These are phyloP conservation scores for Delichon dasypus DNA, from an alignment of 2,797 vertebrate species.

Conservation along the genomic window DNA sequence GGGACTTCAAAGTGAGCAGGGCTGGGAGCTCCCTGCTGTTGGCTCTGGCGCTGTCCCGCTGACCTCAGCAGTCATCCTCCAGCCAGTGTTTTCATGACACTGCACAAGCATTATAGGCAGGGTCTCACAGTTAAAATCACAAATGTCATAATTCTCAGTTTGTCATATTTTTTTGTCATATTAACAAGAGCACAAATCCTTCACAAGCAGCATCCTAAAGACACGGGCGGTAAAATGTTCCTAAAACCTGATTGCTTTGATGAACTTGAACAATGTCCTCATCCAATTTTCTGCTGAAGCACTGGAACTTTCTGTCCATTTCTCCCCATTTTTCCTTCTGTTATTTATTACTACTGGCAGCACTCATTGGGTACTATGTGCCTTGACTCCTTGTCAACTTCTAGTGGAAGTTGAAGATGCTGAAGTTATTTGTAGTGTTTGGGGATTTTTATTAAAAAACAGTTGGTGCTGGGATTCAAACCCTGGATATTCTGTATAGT, in stretches of 20 bases:
- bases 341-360: neutral
- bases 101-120: neutral
- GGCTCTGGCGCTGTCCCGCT: neutral
- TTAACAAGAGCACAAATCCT: neutral
- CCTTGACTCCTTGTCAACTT: neutral
- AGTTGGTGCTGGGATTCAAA: neutral
- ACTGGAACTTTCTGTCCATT: neutral
- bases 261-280: neutral
- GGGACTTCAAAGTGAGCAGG: neutral
- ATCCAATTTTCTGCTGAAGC: neutral
- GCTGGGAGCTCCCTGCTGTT: neutral
- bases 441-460: neutral
- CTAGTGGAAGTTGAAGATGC: neutral
- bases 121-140: neutral
- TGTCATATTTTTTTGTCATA: neutral
- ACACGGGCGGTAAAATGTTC: neutral
- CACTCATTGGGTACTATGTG: neutral
- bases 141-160: neutral
- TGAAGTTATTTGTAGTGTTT: neutral
- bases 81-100: neutral
- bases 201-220: neutral
- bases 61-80: neutral
- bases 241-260: neutral
- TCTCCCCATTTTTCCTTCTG: neutral
- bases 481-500: neutral